A percentile compares a stretch with the other conserved stretches of the same genome.
Conservation (phyloP, 2,888 invertebrate genomes). For the Morpho achilles region DNA sequence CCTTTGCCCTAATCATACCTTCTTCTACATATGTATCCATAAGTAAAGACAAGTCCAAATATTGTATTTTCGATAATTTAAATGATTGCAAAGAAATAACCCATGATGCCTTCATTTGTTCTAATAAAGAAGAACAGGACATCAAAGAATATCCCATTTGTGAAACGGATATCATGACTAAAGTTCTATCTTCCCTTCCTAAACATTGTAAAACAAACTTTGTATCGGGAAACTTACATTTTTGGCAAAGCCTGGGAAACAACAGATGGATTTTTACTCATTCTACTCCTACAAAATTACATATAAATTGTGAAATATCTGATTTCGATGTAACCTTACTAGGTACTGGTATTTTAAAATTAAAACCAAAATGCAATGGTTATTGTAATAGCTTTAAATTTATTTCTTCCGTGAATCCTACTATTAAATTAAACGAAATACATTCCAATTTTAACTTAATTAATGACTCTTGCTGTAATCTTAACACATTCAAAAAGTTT, state of each 20-base stretch:
- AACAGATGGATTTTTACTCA: slow-evolving; percentile 10
- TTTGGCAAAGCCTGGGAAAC: not conserved
- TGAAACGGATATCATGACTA: slow-evolving; percentile 18
- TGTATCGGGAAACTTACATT: slow-evolving; percentile 4
- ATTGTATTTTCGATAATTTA: slow-evolving; percentile 18
- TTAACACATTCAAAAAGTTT: slow-evolving; percentile 1
- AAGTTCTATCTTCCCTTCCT: slow-evolving; percentile 3
- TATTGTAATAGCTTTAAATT: not conserved
- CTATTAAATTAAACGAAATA: not conserved
- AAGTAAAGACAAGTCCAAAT: slow-evolving; percentile 25
- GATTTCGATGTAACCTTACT: not conserved
- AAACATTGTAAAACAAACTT: slow-evolving; percentile 9
- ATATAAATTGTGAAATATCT: not conserved
- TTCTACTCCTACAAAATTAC: not conserved
- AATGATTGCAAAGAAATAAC: slow-evolving; percentile 4
- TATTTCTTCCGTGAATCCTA: not conserved
- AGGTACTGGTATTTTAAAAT: slow-evolving; percentile 1
- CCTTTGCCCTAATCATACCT: slow-evolving; percentile 23
- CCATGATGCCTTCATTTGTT: slow-evolving; percentile 11
- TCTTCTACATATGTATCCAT: slow-evolving; percentile 20
- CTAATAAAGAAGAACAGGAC: slow-evolving; percentile 7
- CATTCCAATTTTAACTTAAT: not conserved
- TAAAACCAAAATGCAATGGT: not conserved
- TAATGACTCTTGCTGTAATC: slow-evolving; percentile 1
- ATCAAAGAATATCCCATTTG: slow-evolving; percentile 9